Evolutionary conservation across 1,140 invertebrate species (phyloP).

Genomic region (Matsumurasca onukii): DNA sequence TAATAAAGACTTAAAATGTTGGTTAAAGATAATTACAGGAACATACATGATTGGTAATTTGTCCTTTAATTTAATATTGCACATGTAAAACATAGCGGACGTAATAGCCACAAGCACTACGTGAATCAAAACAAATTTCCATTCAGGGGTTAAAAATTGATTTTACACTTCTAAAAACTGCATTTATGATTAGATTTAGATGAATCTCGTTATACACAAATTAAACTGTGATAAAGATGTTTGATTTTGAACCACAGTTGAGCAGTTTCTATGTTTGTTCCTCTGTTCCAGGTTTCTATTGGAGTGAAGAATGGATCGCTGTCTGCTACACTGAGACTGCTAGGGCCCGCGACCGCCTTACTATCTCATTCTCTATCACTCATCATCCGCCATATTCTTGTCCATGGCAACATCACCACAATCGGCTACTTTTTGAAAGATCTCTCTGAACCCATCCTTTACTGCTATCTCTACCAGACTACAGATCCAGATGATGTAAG

Average conservation of each 20-base stretch:
- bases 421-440: conserved; percentile 64
- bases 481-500: conserved; percentile 61
- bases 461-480: conserved; percentile 64
- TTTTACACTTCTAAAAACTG: no score
- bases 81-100: no score
- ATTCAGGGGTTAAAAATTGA: no score
- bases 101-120: no score
- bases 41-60: no score
- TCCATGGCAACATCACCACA: conserved; percentile 53
- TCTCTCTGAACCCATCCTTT: conserved; percentile 59
- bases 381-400: conserved; percentile 58
- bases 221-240: no score
- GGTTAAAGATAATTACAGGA: no score
- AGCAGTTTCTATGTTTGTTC: no score
- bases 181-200: background rate
- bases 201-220: background rate
- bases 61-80: no score
- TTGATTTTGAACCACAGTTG: no score
- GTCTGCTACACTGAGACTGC: conserved; percentile 57
- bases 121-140: no score
- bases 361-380: conserved; percentile 59
- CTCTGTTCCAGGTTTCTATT: conserved; percentile 60
- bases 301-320: conserved; percentile 61
- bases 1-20: no score
- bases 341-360: conserved; percentile 46